Conservation (phyloP, 2,888 invertebrate species). For the Crossocerus cetratus region DNA sequence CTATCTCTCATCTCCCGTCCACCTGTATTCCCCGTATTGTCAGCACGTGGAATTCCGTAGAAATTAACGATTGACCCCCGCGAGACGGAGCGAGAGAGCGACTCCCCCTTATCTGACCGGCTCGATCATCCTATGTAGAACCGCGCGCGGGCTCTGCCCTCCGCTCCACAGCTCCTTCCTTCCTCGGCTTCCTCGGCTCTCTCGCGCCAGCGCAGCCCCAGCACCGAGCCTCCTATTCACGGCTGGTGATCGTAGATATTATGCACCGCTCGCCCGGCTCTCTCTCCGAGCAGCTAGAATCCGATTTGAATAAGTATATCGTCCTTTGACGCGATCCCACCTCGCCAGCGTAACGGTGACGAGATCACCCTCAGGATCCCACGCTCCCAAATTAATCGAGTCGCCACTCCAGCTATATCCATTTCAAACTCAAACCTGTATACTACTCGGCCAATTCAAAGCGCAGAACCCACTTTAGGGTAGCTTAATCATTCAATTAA, state of each 20-base stretch:
- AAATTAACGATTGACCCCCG: constrained; percentile 72
- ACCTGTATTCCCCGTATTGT: constrained; percentile 76
- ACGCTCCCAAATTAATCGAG: constrained; percentile 1
- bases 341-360: constrained; percentile 23
- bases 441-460: no score
- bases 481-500: no score
- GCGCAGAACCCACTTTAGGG: no score
- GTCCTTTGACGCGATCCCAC: constrained; percentile 43
- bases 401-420: no score
- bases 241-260: constrained; percentile 56
- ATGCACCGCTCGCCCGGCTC: constrained; percentile 15
- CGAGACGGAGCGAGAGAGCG: constrained; percentile 33
- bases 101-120: constrained; percentile 53
- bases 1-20: constrained; percentile 71
- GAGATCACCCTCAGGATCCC: constrained; percentile 2
- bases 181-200: not conserved
- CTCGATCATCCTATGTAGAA: constrained; percentile 53
- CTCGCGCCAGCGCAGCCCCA: not conserved
- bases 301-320: constrained; percentile 59
- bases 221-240: constrained; percentile 43
- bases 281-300: constrained; percentile 41
- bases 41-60: constrained; percentile 69
- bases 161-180: constrained; percentile 2
- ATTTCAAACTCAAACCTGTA: no score
- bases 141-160: constrained; percentile 26